Evolutionary conservation across 2,113 vertebrate genomes (phyloP), one percentile per base, ranked within the genome.

Genomic region (Nesogale talazaci): DNA sequence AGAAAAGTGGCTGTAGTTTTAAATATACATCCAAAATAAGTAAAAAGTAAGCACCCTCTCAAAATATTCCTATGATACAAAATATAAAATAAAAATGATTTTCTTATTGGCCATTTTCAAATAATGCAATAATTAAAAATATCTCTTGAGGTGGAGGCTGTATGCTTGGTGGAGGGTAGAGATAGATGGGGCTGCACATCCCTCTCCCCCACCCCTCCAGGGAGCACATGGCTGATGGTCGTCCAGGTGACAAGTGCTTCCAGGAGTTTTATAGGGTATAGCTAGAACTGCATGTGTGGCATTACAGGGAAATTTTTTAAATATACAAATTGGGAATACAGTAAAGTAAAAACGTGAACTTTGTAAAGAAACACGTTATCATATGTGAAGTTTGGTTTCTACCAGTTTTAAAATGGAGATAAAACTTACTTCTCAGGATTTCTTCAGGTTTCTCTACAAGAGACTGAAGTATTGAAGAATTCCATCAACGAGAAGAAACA

Each of bases 201-300:
- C 34, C 5, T 14, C n/a, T n/a, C n/a, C n/a, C n/a, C n/a, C n/a
- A n/a, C n/a, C n/a, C n/a, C n/a, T n/a, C n/a, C n/a, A n/a, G 20
- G 17, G 29, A 2, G 29, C 1, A 0, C 27, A 22, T 0, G 0
- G 14, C 14, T 16, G 3, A 1, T 76, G 23, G 8, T 5, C 15
- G 42, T 40, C 8, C 42, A 36, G 17, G 15, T 0, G 12, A 14
- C 20, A n/a, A 61, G 83, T 2, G 6, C 36, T 79, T 29, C 42
- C 20, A 8, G 9, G 20, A 38, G 29, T 23, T 34, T 2, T 3
- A 9, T 6, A 1, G 6, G 19, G 70, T 19, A 5, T 31, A 19
- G 25, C 4, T 4, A 4, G 67, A 59, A 22, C 27, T 6, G 15
- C 1, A 17, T 15, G 65, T 17, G 10, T 72, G 11, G n/a, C 29